These are phyloP conservation scores for Campopleginae sp. DNA, from an alignment of 2,888 invertebrate genomes.

Conservation along the genomic window DNA sequence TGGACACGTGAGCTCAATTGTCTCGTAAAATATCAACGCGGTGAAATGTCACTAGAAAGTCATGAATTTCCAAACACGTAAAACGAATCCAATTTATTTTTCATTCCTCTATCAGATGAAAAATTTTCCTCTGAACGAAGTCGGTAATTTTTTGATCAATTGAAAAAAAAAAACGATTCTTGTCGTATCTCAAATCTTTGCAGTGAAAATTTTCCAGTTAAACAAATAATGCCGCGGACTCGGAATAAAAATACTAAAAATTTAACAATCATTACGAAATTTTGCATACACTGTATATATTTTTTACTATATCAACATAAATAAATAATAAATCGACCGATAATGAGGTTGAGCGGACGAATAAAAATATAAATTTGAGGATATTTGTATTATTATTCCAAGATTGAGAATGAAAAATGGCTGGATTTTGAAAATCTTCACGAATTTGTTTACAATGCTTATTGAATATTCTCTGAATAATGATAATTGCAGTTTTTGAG, in stretches of 20 bases:
- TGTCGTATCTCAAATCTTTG: background rate
- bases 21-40: background rate
- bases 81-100: background rate
- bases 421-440: background rate
- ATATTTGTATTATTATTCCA: too few relatives aligned
- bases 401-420: background rate
- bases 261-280: too few relatives aligned
- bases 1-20: conserved; percentile 23
- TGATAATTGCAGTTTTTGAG: background rate
- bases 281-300: too few relatives aligned
- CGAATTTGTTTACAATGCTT: background rate
- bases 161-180: background rate
- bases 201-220: background rate
- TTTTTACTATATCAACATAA: too few relatives aligned
- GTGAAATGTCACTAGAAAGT: conserved; percentile 23
- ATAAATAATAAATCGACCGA: too few relatives aligned
- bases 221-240: background rate
- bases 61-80: background rate
- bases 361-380: too few relatives aligned
- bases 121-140: background rate
- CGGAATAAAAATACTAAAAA: too few relatives aligned
- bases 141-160: background rate
- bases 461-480: background rate
- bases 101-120: background rate
- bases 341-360: too few relatives aligned